These are phyloP conservation scores for Ernsta delagoae DNA, from an alignment of 2,888 invertebrate genomes.

Conservation along the genomic window DNA sequence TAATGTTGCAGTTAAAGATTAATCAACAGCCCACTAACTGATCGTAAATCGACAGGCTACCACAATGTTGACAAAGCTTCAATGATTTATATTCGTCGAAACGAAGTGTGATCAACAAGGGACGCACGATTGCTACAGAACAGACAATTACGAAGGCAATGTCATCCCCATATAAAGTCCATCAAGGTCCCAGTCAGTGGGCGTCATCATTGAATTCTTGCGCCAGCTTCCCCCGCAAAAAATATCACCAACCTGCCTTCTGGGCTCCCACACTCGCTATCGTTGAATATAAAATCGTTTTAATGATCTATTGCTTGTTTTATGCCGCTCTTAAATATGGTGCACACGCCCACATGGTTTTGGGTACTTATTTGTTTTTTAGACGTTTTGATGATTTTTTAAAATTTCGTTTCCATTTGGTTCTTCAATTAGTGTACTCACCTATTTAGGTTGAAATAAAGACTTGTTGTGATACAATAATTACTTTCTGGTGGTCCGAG, in stretches of 20 bases:
- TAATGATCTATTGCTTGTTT: constrained; percentile 33
- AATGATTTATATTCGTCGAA: background rate
- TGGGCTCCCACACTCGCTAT: constrained; percentile 59
- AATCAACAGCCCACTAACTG: background rate
- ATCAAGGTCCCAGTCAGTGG: constrained; percentile 65
- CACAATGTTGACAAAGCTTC: constrained; percentile 11
- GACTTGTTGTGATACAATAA: background rate
- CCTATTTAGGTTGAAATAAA: background rate
- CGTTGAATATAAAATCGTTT: constrained; percentile 43
- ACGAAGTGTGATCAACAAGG: constrained; percentile 6
- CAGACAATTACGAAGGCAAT: constrained; percentile 62
- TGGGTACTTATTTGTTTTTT: constrained; percentile 3
- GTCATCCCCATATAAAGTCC: constrained; percentile 60
- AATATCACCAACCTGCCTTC: constrained; percentile 50
- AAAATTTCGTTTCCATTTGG: no score
- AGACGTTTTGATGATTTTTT: background rate
- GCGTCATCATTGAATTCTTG: constrained; percentile 69
- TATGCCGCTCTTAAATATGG: constrained; percentile 28
- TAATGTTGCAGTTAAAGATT: background rate
- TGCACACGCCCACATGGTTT: constrained; percentile 27
- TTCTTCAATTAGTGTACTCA: no score
- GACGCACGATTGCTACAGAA: constrained; percentile 51
- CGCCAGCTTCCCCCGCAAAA: constrained; percentile 63
- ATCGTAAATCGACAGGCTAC: constrained; percentile 6
- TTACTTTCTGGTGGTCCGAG: constrained; percentile 4